A percentile compares a stretch with the other conserved stretches of the same genome.
Evolutionary conservation across 2,113 vertebrate genomes (phyloP).

Genomic region (Cebidichthys violaceus): DNA sequence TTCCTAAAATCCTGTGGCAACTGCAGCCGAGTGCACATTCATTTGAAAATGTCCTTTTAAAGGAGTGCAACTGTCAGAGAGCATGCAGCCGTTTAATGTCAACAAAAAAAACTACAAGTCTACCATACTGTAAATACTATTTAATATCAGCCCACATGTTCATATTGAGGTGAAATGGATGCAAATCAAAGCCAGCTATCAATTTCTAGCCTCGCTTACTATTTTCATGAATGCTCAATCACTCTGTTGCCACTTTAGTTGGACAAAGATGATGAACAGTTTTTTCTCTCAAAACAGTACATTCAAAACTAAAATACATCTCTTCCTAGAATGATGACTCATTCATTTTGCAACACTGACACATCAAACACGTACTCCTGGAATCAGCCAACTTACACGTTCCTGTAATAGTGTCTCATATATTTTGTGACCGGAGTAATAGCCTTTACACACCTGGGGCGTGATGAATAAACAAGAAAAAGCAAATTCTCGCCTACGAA

Average conservation of each 20-base stretch:
- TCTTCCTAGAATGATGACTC: too few relatives aligned
- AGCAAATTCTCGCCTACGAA: too few relatives aligned
- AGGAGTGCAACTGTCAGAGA: not conserved
- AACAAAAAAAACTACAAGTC: not conserved
- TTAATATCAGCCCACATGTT: not conserved
- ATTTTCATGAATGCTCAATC: not conserved
- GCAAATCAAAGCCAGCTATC: not conserved
- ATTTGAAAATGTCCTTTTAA: slow-evolving; percentile 12
- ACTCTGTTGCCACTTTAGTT: not conserved
- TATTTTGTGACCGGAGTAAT: too few relatives aligned
- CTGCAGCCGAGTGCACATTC: not conserved
- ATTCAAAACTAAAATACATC: too few relatives aligned
- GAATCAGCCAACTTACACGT: too few relatives aligned
- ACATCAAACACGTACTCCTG: too few relatives aligned
- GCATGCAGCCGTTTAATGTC: not conserved
- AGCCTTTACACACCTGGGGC: too few relatives aligned
- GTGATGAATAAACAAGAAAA: too few relatives aligned
- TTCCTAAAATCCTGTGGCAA: slow-evolving; percentile 14
- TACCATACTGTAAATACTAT: not conserved
- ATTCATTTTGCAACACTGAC: too few relatives aligned
- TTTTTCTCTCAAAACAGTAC: too few relatives aligned
- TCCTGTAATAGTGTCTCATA: too few relatives aligned
- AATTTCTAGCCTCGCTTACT: not conserved
- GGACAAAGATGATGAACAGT: not conserved
- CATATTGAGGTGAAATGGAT: not conserved